Evolutionary conservation across 1,140 invertebrate species (phyloP).

Genomic region (Palaemon carinicauda): DNA sequence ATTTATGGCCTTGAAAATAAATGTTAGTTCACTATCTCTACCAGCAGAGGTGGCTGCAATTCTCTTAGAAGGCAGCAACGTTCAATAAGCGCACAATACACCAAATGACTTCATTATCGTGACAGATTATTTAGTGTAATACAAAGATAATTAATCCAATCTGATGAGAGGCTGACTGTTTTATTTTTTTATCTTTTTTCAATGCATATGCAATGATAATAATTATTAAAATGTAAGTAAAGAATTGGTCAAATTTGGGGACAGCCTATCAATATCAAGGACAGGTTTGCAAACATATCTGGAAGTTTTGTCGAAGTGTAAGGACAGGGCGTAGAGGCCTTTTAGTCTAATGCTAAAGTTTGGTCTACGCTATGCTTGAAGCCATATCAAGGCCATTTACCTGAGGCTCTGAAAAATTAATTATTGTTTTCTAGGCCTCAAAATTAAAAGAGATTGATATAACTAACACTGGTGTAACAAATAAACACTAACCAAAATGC

Average conservation of each 20-base stretch:
- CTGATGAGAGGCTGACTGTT: not conserved
- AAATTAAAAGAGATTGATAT: not conserved
- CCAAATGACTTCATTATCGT: no score
- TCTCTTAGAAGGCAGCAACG: no score
- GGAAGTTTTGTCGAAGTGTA: not conserved
- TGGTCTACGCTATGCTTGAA: not conserved
- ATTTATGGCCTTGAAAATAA: no score
- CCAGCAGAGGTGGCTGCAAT: no score
- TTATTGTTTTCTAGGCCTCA: constrained; percentile 7
- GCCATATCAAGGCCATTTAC: not conserved
- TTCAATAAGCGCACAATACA: no score
- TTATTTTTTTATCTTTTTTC: no score
- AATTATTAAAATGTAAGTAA: not conserved
- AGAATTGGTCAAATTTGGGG: not conserved
- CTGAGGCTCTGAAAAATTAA: not conserved
- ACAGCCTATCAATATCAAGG: not conserved
- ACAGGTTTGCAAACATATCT: not conserved
- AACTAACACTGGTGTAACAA: constrained; percentile 4
- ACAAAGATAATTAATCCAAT: not conserved
- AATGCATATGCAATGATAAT: not conserved
- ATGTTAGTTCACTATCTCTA: no score
- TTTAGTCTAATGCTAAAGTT: not conserved
- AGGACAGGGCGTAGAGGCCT: not conserved
- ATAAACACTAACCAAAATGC: no score
- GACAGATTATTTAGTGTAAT: not conserved